Conservation (phyloP, 1,140 invertebrate genomes). For the Leptonema lineaticorne region DNA sequence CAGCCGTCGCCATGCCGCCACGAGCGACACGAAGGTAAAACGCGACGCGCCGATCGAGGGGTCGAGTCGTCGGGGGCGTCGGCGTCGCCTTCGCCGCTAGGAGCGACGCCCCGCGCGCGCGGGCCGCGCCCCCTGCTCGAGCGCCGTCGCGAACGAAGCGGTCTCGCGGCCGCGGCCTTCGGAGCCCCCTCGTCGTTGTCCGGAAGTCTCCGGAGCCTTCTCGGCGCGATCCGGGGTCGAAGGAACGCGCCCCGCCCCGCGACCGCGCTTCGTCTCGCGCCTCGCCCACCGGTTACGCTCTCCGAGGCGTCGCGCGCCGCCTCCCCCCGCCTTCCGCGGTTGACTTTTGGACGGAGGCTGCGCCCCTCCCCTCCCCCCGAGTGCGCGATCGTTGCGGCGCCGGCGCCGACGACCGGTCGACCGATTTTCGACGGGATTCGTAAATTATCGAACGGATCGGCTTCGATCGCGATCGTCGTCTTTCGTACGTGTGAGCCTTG, state of each 20-base stretch:
- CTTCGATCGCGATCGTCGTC: not conserved
- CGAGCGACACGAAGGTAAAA: not conserved
- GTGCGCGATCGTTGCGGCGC: not conserved
- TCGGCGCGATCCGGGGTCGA: not conserved
- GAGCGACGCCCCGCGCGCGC: not conserved
- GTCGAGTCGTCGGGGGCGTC: not conserved
- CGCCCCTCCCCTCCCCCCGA: not conserved
- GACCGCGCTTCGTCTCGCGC: not conserved
- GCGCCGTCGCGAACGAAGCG: not conserved
- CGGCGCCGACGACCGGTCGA: not conserved
- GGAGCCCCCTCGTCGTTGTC: not conserved
- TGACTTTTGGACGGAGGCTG: not conserved
- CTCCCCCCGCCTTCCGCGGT: not conserved
- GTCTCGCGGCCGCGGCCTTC: not conserved
- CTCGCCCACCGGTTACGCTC: not conserved
- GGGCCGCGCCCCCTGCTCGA: conserved; percentile 8
- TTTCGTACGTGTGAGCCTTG: not conserved
- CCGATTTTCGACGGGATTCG: not conserved
- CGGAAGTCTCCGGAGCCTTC: not conserved
- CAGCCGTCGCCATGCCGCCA: conserved; percentile 13
- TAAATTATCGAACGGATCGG: not conserved
- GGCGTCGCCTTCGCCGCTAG: not conserved
- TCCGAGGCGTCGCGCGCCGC: not conserved
- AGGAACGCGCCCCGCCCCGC: not conserved
- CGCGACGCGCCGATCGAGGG: not conserved